Evolutionary conservation across 2,888 invertebrate genomes (phyloP).

Genomic region (Steromphala cineraria): DNA sequence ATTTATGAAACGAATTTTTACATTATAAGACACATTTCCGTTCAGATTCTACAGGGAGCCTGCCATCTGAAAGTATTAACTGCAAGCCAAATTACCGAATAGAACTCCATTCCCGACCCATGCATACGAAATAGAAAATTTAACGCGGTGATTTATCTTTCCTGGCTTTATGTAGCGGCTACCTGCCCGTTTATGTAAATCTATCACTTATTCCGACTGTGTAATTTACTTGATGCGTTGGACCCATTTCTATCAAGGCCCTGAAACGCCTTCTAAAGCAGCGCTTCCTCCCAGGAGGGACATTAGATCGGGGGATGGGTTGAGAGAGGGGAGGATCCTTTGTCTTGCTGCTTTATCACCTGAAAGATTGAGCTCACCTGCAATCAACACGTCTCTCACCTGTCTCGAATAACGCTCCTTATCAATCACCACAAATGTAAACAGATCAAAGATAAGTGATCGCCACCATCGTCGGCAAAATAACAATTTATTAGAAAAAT

Average conservation of each 20-base stretch:
- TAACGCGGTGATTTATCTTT: too few relatives aligned
- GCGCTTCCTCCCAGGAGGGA: neutral
- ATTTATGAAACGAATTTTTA: too few relatives aligned
- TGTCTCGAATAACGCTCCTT: conserved; percentile 7
- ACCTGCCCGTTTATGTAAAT: too few relatives aligned
- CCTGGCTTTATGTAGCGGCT: too few relatives aligned
- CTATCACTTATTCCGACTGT: too few relatives aligned
- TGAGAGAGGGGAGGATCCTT: neutral
- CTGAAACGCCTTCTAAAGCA: neutral
- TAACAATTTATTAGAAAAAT: conserved; percentile 16
- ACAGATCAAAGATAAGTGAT: conserved; percentile 20
- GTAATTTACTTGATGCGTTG: neutral
- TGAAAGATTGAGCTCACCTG: conserved; percentile 13
- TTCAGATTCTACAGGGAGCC: too few relatives aligned
- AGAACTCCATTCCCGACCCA: too few relatives aligned
- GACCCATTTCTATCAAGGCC: neutral
- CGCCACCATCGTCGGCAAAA: neutral
- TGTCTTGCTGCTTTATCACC: conserved; percentile 1
- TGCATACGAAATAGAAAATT: too few relatives aligned
- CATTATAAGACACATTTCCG: too few relatives aligned
- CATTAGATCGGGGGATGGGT: neutral
- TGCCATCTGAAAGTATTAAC: too few relatives aligned
- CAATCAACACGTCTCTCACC: neutral
- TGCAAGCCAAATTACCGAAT: too few relatives aligned
- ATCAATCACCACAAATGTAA: conserved; percentile 11